These are phyloP conservation scores for Aphis gossypii DNA, from an alignment of 1,140 invertebrate species.

Conservation along the genomic window DNA sequence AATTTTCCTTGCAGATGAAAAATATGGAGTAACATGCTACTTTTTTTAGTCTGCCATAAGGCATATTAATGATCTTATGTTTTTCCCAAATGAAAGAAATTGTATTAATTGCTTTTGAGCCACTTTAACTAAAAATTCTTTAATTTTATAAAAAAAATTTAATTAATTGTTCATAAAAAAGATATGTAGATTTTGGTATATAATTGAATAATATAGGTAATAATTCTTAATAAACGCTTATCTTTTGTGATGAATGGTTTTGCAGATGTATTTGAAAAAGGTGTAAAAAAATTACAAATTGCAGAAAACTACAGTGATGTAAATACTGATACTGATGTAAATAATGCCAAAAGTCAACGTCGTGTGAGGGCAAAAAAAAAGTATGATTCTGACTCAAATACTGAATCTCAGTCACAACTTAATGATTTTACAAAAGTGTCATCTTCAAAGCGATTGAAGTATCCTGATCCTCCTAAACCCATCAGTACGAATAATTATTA, in stretches of 20 bases:
- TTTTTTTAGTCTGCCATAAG: too few species aligned
- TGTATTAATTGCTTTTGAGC: too few species aligned
- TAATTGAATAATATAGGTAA: not conserved
- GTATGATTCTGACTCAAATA: not conserved
- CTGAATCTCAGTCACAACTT: not conserved
- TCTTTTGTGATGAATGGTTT: not conserved
- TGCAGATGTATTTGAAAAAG: not conserved
- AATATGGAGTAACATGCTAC: too few species aligned
- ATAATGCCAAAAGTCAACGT: not conserved
- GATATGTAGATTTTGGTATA: not conserved
- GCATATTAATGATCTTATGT: too few species aligned
- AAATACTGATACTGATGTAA: not conserved
- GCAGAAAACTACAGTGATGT: not conserved
- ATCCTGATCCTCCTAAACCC: not conserved
- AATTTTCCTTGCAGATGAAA: too few species aligned
- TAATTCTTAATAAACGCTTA: not conserved
- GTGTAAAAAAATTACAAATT: not conserved
- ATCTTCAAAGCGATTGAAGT: not conserved
- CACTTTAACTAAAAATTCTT: too few species aligned
- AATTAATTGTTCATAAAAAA: too few species aligned
- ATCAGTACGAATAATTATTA: not conserved
- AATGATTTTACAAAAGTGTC: not conserved
- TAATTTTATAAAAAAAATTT: too few species aligned
- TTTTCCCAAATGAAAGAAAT: too few species aligned
- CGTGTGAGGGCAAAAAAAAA: not conserved